Evolutionary conservation across 2,797 vertebrate species (phyloP), one percentile per base, ranked within the genome.

Genomic region (Poecilia velifera): DNA sequence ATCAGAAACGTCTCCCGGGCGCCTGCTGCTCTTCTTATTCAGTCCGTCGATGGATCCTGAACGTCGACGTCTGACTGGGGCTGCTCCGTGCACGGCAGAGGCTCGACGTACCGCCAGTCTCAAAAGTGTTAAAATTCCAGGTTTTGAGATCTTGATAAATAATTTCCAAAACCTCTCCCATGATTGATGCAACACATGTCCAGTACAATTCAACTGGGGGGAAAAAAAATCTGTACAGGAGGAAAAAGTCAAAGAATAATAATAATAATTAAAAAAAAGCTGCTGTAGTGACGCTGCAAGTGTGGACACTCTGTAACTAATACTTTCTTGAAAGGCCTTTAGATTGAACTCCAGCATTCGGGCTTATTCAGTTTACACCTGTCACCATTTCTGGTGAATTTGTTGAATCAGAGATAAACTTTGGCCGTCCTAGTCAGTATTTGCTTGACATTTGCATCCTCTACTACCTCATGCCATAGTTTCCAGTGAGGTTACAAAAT

Each of bases 21-120:
- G 51, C 46, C 39, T 62, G 4, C 53, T 55, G 49, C 79, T 80
- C 20, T 43, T 71, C 74, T 76, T 8, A 59, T 31, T 22, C 68
- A 72, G 72, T 78, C 75, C 51, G 57, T 82, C 78, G 43, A 77
- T 71, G 73, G 76, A 73, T 78, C 78, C 57, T 70, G 43, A 53
- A 81, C 34, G 74, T 81, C 68, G 0, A 43, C 77, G 73, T 82
- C 76, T 82, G 72, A 73, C 18, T 79, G 51, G 53, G 73, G 72
- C 51, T 73, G 22, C 72, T 39, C 8, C 22, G 31, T 49, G 73
- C 76, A 75, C 16, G 47, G 55, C 46, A 3, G 79, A 57, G 79
- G 76, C 73, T 80, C 74, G 73, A 77, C 77, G 82, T 78, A 46
- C 43, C 13, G 16, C 1, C 0, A 1, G 2, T 31, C 68, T 46